Conservation (phyloP, 1,140 invertebrate species). For the Apis dorsata region DNA sequence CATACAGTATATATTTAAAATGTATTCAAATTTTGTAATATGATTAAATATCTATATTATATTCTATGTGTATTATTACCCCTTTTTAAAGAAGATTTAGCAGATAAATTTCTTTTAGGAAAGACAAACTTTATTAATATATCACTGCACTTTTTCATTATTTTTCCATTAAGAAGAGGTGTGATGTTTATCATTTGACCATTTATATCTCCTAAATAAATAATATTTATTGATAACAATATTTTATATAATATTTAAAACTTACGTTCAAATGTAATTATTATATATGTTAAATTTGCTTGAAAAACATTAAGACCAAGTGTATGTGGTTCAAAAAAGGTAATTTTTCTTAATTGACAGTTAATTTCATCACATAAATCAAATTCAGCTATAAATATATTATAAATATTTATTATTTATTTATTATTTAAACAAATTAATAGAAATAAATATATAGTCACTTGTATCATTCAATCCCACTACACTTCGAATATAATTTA, state of each 20-base stretch:
- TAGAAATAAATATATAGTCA: background rate
- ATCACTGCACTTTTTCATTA: constrained; percentile 37
- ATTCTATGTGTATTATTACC: constrained; percentile 18
- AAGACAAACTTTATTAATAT: constrained; percentile 10
- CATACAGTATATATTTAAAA: background rate
- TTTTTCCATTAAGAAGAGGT: constrained; percentile 36
- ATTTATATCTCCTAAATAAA: constrained; percentile 22
- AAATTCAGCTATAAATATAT: constrained; percentile 38
- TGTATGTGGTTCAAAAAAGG: constrained; percentile 27
- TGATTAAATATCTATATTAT: background rate
- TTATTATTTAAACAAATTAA: background rate
- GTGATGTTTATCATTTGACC: constrained; percentile 41
- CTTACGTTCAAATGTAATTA: constrained; percentile 53
- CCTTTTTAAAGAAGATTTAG: constrained; percentile 31
- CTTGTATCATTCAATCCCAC: constrained; percentile 31
- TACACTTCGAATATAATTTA: constrained; percentile 66
- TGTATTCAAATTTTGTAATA: background rate
- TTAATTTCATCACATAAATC: constrained; percentile 57
- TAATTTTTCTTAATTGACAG: constrained; percentile 32
- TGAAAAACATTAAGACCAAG: constrained; percentile 42
- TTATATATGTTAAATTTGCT: constrained; percentile 43
- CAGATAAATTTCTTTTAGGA: constrained; percentile 11
- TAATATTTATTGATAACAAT: background rate
- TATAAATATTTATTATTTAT: background rate
- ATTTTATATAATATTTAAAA: constrained; percentile 7